Base-by-base conservation (phyloP, 2,888 invertebrate genomes). In the Drosophila diplacantha region DNA sequence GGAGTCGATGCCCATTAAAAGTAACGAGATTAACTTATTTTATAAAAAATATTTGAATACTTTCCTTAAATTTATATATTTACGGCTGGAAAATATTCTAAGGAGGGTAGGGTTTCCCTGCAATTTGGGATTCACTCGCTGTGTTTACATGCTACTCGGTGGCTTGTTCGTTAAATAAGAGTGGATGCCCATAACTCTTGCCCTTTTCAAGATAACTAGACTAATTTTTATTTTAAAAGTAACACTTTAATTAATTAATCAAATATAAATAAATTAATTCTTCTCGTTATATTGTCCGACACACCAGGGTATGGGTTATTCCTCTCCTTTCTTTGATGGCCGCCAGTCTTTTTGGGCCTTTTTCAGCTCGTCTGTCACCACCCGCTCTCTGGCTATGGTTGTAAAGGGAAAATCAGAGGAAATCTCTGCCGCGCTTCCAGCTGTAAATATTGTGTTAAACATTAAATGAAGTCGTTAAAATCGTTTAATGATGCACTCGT, bases 381-480 rank as follows among this genome's bases (percentile, higher is more conserved):
- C 47, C 31, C 32, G 24, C 26, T 29, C 16, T 6, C 20, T 20
- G 8, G n/a, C 39, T 9, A 12, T 18, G 18, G 8, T 18, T 44
- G 29, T 29, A 31, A 26, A 32, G 39, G 50, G 50, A 57, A 64
- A 57, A 56, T 37, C 57, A 22, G 49, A 32, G 44, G 50, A 64
- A 58, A 64, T 67, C 63, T 26, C 57, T 34, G 49, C 47, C 52
- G 71, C 49, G 50, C 9, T 7, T 50, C n/a, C 35, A 29, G 75
- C 61, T 72, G 73, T 74, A 71, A 74, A 77, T 73, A 73, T 79
- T 78, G 75, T 84, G 85, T 74, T 78, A 80, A 77, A 74, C 72
- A 77, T 79, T 81, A 86, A 85, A 85, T 85, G 79, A 85, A 85
- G 85, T 85, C 86, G 86, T 85, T 86, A 85, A 85, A 83, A 81